These are phyloP conservation scores for Neuroterus valhalla DNA, from an alignment of 1,140 invertebrate genomes.

Conservation along the genomic window DNA sequence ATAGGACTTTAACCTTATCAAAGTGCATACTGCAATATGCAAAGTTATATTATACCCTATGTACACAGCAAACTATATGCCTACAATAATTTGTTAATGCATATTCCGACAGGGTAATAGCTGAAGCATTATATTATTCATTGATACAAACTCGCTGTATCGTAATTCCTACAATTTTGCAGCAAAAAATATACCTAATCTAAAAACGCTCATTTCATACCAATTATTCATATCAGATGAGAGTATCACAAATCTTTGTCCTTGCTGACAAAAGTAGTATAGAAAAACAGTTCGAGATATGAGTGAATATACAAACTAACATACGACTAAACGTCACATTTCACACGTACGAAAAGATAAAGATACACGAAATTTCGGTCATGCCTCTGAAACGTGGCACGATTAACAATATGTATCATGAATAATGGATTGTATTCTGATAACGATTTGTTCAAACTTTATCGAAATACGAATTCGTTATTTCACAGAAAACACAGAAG, in stretches of 20 bases:
- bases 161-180: background rate
- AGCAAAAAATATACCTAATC: slow-evolving; percentile 21
- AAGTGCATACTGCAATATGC: background rate
- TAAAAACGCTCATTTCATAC: slow-evolving; percentile 3
- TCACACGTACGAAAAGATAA: background rate
- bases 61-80: background rate
- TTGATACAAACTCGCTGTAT: slow-evolving; percentile 1
- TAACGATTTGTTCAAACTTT: too few species aligned
- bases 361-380: background rate
- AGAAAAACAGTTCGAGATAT: slow-evolving; percentile 3
- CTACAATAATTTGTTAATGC: background rate
- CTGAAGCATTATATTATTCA: background rate
- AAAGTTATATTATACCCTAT: background rate
- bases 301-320: background rate
- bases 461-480: too few species aligned
- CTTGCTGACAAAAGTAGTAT: background rate
- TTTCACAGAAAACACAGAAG: too few species aligned
- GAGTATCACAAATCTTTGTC: background rate
- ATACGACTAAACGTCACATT: background rate
- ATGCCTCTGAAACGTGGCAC: background rate
- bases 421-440: too few species aligned
- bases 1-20: slow-evolving; percentile 22
- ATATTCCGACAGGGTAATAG: background rate
- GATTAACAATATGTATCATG: background rate
- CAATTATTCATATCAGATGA: slow-evolving; percentile 12